A percentile compares a stretch with the other conserved stretches of the same genome.
Evolutionary conservation across 2,888 invertebrate species (phyloP).

Genomic region (Epicampocera succincta): DNA sequence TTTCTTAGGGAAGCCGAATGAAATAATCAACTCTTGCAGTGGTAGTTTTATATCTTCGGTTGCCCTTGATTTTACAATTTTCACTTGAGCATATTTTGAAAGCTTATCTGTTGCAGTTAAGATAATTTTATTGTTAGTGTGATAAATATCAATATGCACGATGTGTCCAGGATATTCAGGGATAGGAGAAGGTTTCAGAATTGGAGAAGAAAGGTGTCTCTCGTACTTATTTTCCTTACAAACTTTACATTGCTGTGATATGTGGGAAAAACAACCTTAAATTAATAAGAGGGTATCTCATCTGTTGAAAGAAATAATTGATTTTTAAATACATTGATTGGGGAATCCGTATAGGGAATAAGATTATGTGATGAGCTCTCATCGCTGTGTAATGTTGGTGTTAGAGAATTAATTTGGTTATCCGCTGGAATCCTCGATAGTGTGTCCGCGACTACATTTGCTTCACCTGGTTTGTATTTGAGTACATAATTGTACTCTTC

Average conservation of each 20-base stretch:
- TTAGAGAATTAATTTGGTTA: no score
- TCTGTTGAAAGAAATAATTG: constrained; percentile 6
- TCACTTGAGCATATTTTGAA: constrained; percentile 19
- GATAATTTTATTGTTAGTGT: constrained; percentile 6
- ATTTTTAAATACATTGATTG: constrained; percentile 10
- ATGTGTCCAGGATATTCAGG: constrained; percentile 11
- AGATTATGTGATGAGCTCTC: constrained; percentile 1
- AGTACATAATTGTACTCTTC: neutral
- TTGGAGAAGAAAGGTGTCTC: neutral
- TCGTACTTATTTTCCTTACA: constrained; percentile 7
- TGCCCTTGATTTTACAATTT: constrained; percentile 14
- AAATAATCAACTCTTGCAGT: neutral
- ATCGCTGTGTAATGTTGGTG: neutral
- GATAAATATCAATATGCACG: constrained; percentile 9
- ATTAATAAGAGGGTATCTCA: neutral
- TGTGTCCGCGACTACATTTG: neutral
- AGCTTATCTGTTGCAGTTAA: neutral
- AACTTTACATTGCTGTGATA: constrained; percentile 7
- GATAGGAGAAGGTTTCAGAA: no score
- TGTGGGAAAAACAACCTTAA: constrained; percentile 3
- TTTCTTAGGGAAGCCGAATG: neutral
- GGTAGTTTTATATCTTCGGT: constrained; percentile 6
- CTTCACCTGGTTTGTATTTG: neutral
- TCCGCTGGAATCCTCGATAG: neutral
- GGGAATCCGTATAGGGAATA: neutral